Evolutionary conservation across 2,113 vertebrate genomes (phyloP).

Genomic region (Cairina moschata): DNA sequence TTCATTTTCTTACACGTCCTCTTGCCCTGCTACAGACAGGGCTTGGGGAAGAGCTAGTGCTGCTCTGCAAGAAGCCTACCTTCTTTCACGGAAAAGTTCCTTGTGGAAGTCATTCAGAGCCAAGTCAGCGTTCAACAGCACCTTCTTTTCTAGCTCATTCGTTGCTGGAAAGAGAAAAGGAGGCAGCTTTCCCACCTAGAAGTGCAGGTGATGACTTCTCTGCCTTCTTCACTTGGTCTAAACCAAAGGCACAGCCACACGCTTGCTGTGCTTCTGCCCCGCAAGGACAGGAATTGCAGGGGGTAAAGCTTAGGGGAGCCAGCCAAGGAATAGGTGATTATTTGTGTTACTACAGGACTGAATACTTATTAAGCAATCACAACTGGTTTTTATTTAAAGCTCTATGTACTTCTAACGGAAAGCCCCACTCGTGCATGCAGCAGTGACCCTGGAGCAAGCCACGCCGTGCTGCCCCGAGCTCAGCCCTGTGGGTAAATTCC

Average conservation of each 20-base stretch:
- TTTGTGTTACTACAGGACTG: neutral
- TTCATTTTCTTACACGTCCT: conserved; percentile 58
- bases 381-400: no score
- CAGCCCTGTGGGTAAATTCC: neutral
- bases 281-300: neutral
- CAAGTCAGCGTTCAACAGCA: neutral
- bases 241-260: rapidly evolving
- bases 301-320: neutral
- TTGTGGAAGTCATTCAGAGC: neutral
- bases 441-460: neutral
- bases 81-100: neutral
- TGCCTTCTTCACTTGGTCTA: neutral
- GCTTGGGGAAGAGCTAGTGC: neutral
- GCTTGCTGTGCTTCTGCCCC: neutral
- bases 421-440: neutral
- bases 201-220: neutral
- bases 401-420: neutral
- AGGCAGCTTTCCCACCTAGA: neutral
- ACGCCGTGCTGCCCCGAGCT: rapidly evolving
- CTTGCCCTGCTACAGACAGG: neutral
- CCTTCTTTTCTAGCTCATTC: neutral
- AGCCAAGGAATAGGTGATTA: neutral
- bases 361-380: rapidly evolving
- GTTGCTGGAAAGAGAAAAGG: rapidly evolving
- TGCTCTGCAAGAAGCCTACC: neutral